Evolutionary conservation across 2,888 invertebrate species (phyloP).

Genomic region (Clepsis dumicolana): DNA sequence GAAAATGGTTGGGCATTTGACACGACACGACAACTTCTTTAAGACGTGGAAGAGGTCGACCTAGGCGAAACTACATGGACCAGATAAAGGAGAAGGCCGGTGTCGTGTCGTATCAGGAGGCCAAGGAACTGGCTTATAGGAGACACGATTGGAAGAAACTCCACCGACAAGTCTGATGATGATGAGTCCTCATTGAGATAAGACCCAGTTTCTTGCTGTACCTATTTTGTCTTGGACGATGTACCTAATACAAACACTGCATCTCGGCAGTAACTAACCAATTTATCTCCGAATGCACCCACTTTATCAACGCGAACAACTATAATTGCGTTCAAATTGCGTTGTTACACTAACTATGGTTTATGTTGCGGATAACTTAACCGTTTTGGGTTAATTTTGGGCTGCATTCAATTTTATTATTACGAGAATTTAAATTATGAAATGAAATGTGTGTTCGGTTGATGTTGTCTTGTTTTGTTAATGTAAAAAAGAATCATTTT

Average conservation of each 20-base stretch:
- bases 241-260: neutral
- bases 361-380: constrained; percentile 37
- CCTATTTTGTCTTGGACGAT: neutral
- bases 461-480: neutral
- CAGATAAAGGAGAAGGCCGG: too few species aligned
- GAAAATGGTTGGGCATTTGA: too few species aligned
- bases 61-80: too few species aligned
- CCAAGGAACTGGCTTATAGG: too few species aligned
- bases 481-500: too few species aligned
- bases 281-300: constrained; percentile 28
- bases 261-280: constrained; percentile 31
- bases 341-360: constrained; percentile 47
- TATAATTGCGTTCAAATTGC: constrained; percentile 52
- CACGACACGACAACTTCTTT: too few species aligned
- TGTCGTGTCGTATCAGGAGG: too few species aligned
- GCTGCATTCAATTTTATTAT: constrained; percentile 16
- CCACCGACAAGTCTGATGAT: too few species aligned
- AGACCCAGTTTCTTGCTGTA: neutral
- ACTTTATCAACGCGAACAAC: constrained; percentile 44
- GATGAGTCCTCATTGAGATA: too few species aligned
- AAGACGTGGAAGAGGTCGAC: too few species aligned
- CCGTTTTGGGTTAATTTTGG: constrained; percentile 22
- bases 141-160: too few species aligned
- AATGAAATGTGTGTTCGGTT: neutral
- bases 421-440: neutral